Evolutionary conservation across 1,140 invertebrate species (phyloP), one percentile per base, ranked within the genome.

Genomic region (Drosophila triauraria): DNA sequence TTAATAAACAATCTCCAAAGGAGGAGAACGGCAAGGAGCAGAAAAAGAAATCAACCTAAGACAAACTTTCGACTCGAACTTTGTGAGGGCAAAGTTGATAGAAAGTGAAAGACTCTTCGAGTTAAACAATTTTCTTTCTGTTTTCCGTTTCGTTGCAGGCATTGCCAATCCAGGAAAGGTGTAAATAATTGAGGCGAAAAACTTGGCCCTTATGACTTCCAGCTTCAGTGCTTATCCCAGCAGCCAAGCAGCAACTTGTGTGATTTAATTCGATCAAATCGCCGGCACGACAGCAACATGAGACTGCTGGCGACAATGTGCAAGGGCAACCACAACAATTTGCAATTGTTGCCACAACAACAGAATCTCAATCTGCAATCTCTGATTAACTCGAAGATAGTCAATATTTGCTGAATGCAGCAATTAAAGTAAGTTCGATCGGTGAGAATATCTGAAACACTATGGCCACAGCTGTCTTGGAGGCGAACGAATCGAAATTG

Each of bases 381-480:
- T 13, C 23, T 51, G 17, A 72, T 72, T 51, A 38, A 38, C 27
- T 42, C 38, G 9, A 59, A 23, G 4, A 23, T 35, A 54, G 10
- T 8, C 40, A 20, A 25, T 23, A 35, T 51, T 53, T 44, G 51
- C 13, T 51, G n/a, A 69, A 65, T 32, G 23, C n/a, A 61, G 43
- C 23, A 63, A 43, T 25, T 23, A 13, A 43, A n/a, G 13, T 38
- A 20, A 58, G n/a, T 15, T 42, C 3, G 5, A 30, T 8, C 13
- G 25, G 17, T 1, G 5, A 17, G 40, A 30, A 47, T 7, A 43
- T 15, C 23, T 9, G 0, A 12, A 46, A 63, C 10, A 75, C 50
- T 56, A 91, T 91, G 91, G 82, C 85, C 30, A 80, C 85, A 47
- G 84, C 81, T 38, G 67, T 92, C 20, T 25, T 91, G 68, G 77